Base-by-base conservation (phyloP, 1,140 invertebrate species). In the Phenacoccus solenopsis region DNA sequence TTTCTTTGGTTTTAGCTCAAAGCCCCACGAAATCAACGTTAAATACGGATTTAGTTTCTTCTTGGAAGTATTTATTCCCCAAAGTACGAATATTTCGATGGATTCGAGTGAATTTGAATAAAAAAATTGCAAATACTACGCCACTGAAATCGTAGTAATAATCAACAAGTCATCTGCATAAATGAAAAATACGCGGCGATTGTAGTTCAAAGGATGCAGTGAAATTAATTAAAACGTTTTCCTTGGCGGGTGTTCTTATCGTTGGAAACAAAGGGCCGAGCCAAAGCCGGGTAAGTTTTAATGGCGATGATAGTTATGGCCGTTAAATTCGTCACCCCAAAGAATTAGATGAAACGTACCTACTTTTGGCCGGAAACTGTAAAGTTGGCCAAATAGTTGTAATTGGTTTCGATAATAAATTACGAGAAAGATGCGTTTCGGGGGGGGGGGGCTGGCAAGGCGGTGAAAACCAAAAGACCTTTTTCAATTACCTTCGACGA, bases 391-490 rank as follows among this genome's bases (percentile, higher is more conserved):
- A 64, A 64, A 64, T 64, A 64, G 59, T 64, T 64, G 59, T 64
- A 64, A 64, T 64, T 64, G 59, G 59, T 64, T 64, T 64, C 25
- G 59, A 64, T 64, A 64, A 64, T 64, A 64, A 64, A 64, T 64
- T 64, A 64, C 59, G 9, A 64, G 25, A 20, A 20, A 64, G 22
- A 20, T 64, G 59, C 59, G 12, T 64, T 64, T 10, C 22, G 25
- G 20, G 9, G 9, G 9, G 9, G n/a, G 9, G 9, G 32, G 7
- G 22, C 25, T 64, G 4, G 22, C 16, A 20, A 16, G 56, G 56
- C n/a, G n/a, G 7, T 20, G 59, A 22, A 64, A 64, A 27, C 22
- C 22, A 64, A 22, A 10, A 64, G 59, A 24, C 59, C 59, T 13
- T 64, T 64, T 64, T 27, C 59, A 64, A 64, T 64, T 64, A 64